Evolutionary conservation across 1,140 invertebrate species (phyloP).

Genomic region (Zaprionus davidi): DNA sequence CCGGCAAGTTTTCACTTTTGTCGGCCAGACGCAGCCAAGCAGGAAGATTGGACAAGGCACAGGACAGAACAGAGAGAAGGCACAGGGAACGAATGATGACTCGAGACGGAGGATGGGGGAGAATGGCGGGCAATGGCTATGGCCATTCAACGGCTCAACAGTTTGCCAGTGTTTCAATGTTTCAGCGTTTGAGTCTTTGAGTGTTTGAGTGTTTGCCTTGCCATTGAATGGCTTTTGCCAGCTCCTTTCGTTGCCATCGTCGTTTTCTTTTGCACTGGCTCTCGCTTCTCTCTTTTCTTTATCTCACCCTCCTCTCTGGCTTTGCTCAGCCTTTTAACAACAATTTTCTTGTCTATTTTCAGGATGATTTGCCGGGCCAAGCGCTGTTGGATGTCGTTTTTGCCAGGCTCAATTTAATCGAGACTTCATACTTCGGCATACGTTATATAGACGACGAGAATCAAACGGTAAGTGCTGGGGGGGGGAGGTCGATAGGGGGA

Average conservation of each 20-base stretch:
- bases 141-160: slow-evolving; percentile 78
- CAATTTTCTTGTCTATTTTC: slow-evolving; percentile 86
- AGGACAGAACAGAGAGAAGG: slow-evolving; percentile 1
- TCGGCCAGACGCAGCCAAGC: slow-evolving; percentile 58
- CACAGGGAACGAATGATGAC: background rate
- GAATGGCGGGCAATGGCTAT: slow-evolving; percentile 27
- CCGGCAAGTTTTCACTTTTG: slow-evolving; percentile 80
- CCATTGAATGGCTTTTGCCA: slow-evolving; percentile 57
- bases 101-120: background rate
- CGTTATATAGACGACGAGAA: slow-evolving; percentile 94
- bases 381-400: slow-evolving; percentile 94
- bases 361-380: slow-evolving; percentile 93
- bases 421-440: slow-evolving; percentile 96
- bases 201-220: slow-evolving; percentile 50
- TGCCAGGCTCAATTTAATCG: slow-evolving; percentile 94
- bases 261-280: slow-evolving; percentile 19
- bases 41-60: slow-evolving; percentile 24
- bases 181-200: slow-evolving; percentile 40
- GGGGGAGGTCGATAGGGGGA: too few species aligned
- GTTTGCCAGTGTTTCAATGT: slow-evolving; percentile 72
- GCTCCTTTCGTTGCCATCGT: slow-evolving; percentile 27
- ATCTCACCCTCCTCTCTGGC: background rate
- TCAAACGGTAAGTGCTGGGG: slow-evolving; percentile 90
- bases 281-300: background rate
- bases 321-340: slow-evolving; percentile 63